Evolutionary conservation across 92 coral and sea anemone genomes (phyloP).

Genomic region (Actinostola sp.): DNA sequence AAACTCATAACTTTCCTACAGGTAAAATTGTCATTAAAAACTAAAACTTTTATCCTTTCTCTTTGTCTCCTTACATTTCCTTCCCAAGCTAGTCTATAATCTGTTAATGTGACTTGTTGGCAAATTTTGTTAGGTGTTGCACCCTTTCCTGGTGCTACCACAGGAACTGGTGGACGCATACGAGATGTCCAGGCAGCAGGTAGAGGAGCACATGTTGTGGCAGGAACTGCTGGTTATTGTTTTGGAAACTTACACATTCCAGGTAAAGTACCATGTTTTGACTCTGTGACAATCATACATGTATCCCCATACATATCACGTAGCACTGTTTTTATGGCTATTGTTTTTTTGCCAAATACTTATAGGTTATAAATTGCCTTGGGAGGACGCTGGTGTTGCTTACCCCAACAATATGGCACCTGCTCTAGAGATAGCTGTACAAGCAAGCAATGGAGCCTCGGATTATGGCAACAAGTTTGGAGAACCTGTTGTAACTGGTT

Average conservation of each 20-base stretch:
- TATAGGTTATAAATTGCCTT: conserved; percentile 88
- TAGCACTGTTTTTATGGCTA: too few relatives aligned
- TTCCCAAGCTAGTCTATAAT: too few relatives aligned
- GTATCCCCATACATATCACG: too few relatives aligned
- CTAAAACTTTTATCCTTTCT: too few relatives aligned
- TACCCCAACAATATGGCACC: conserved; percentile 96
- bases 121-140: conserved; percentile 83
- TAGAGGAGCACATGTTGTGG: conserved; percentile 92
- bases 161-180: conserved; percentile 98
- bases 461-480: conserved; percentile 99
- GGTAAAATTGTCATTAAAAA: conserved; percentile 51
- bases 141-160: conserved; percentile 97
- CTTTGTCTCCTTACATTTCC: too few relatives aligned
- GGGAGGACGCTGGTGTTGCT: conserved; percentile 78
- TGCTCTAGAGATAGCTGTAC: conserved; percentile 83
- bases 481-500: conserved; percentile 96
- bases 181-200: conserved; percentile 98
- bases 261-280: conserved; percentile 47
- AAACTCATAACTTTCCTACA: conserved; percentile 98
- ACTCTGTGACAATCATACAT: too few relatives aligned
- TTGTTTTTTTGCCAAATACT: too few relatives aligned
- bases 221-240: conserved; percentile 98
- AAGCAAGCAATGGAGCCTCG: conserved; percentile 98
- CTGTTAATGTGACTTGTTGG: too few relatives aligned
- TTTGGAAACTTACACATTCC: conserved; percentile 95